phyloP scores from a whole-genome alignment of 2,797 vertebrate genomes.

The Acomys russatus region DNA sequence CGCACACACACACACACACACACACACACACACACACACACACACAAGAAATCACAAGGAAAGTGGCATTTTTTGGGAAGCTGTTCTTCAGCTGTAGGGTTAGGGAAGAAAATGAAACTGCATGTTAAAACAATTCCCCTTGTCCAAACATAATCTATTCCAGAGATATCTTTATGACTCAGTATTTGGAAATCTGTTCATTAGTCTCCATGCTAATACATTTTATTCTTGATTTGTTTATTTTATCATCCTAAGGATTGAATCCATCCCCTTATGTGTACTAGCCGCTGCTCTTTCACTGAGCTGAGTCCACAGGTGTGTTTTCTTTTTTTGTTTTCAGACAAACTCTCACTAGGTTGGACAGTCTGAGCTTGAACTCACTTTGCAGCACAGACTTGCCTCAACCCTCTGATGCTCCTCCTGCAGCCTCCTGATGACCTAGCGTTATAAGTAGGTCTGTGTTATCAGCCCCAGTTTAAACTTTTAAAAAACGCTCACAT shows the following conservation, averaged over 20 bases:
- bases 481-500: neutral
- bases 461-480: neutral
- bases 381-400: neutral
- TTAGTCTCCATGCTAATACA: neutral
- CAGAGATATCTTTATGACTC: neutral
- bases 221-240: neutral
- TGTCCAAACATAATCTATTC: neutral
- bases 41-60: slow-evolving; percentile 15
- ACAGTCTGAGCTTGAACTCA: neutral
- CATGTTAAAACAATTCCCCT: neutral
- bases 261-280: neutral
- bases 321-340: neutral
- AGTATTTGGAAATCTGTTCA: neutral
- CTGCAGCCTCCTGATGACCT: neutral
- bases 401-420: neutral
- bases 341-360: neutral
- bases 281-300: neutral
- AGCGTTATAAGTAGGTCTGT: no score
- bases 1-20: neutral
- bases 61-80: slow-evolving; percentile 9
- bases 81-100: neutral
- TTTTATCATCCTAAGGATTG: neutral
- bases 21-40: neutral
- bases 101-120: neutral
- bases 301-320: no score